phyloP scores from a whole-genome alignment of 64 coral and sea anemone genomes.

The Montipora foliosa region DNA sequence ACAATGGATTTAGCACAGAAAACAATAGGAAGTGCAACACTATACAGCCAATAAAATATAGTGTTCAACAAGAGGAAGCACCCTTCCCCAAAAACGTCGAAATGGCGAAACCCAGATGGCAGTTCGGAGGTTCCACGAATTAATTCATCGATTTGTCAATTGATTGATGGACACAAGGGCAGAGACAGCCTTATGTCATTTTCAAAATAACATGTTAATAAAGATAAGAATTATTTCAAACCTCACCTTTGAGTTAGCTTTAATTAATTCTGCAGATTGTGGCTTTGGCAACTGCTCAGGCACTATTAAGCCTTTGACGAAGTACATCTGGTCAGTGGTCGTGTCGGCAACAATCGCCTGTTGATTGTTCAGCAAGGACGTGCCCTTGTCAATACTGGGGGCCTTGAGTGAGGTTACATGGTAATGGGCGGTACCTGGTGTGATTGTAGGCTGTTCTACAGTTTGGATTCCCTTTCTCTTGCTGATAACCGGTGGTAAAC shows the following conservation, averaged over 20 bases:
- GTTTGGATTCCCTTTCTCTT: slow-evolving; percentile 22
- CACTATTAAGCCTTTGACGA: slow-evolving; percentile 86
- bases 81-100: too few relatives aligned
- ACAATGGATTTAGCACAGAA: too few relatives aligned
- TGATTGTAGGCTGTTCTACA: neutral
- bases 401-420: slow-evolving; percentile 78
- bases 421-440: neutral
- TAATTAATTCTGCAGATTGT: neutral
- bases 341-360: slow-evolving; percentile 91
- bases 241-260: slow-evolving; percentile 23
- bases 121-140: too few relatives aligned
- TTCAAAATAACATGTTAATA: neutral
- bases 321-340: slow-evolving; percentile 85
- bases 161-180: too few relatives aligned
- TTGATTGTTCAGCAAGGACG: slow-evolving; percentile 76
- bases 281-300: slow-evolving; percentile 73
- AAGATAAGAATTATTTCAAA: neutral
- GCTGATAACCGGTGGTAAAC: neutral
- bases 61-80: too few relatives aligned
- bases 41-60: too few relatives aligned
- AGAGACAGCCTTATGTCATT: too few relatives aligned
- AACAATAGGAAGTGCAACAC: too few relatives aligned
- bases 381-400: slow-evolving; percentile 92
- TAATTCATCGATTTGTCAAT: too few relatives aligned
- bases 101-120: too few relatives aligned